Evolutionary conservation across 1,140 invertebrate species (phyloP).

Genomic region (Idris sp.): DNA sequence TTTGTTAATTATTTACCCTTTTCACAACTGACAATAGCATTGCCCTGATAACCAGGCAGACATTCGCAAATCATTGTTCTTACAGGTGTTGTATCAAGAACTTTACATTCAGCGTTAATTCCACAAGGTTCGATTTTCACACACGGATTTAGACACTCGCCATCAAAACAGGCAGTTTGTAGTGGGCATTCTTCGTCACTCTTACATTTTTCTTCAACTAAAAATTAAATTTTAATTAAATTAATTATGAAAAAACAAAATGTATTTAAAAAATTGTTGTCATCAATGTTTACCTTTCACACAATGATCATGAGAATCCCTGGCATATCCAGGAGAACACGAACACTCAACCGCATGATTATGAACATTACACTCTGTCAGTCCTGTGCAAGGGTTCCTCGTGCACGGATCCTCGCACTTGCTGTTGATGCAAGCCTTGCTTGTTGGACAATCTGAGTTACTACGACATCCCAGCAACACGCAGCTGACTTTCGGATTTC

Average conservation of each 20-base stretch:
- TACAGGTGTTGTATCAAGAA: conserved; percentile 88
- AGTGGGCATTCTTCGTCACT: conserved; percentile 89
- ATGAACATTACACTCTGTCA: conserved; percentile 86
- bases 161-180: conserved; percentile 88
- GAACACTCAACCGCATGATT: conserved; percentile 87
- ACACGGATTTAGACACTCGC: conserved; percentile 91
- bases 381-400: conserved; percentile 82
- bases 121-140: conserved; percentile 88
- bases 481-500: conserved; percentile 88
- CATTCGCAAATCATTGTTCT: conserved; percentile 94
- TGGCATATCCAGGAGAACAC: conserved; percentile 87
- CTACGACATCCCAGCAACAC: conserved; percentile 86
- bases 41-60: conserved; percentile 89
- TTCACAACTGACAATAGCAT: conserved; percentile 87
- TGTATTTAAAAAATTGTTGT: conserved; percentile 10
- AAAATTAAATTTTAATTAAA: conserved; percentile 10
- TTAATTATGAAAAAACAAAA: conserved; percentile 6
- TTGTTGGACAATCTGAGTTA: conserved; percentile 86
- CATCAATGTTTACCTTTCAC: conserved; percentile 73
- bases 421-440: conserved; percentile 88
- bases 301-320: conserved; percentile 83
- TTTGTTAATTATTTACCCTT: conserved; percentile 81
- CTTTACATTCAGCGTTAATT: conserved; percentile 87
- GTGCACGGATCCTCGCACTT: conserved; percentile 88
- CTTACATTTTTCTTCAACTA: conserved; percentile 82